These are phyloP conservation scores for Limanda limanda DNA, from an alignment of 2,113 vertebrate genomes.

Conservation along the genomic window DNA sequence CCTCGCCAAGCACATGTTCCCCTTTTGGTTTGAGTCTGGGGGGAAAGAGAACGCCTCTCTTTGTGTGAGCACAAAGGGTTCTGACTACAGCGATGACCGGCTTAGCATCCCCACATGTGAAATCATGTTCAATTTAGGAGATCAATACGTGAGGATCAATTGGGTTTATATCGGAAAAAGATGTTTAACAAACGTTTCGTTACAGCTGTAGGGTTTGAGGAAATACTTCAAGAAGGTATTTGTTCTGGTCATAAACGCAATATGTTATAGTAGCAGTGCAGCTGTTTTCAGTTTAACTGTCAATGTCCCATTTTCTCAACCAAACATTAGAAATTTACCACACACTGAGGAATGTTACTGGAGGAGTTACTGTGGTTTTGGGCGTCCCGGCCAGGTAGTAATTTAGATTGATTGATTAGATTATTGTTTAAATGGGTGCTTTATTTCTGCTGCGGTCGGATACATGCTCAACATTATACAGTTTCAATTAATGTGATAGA, in stretches of 20 bases:
- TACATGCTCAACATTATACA: too few species aligned
- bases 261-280: background rate
- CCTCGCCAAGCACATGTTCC: slow-evolving; percentile 53
- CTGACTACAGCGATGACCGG: background rate
- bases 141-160: slow-evolving; percentile 22
- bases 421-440: background rate
- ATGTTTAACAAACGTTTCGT: slow-evolving; percentile 26
- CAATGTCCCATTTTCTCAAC: background rate
- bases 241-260: background rate
- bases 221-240: background rate
- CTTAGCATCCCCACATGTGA: slow-evolving; percentile 24
- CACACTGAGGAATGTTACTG: background rate
- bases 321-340: background rate
- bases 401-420: background rate
- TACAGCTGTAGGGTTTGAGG: slow-evolving; percentile 1
- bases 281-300: slow-evolving; percentile 26
- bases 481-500: too few species aligned
- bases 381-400: background rate
- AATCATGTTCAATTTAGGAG: slow-evolving; percentile 46
- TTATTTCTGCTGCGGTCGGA: too few species aligned
- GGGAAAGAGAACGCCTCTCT: background rate
- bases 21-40: background rate
- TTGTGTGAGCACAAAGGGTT: background rate
- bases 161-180: slow-evolving; percentile 30
- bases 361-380: background rate